Percentiles rank a stretch among this genome's conserved stretches.
phyloP scores from a whole-genome alignment of 1,140 invertebrate species.

The Tribolium castaneum region DNA sequence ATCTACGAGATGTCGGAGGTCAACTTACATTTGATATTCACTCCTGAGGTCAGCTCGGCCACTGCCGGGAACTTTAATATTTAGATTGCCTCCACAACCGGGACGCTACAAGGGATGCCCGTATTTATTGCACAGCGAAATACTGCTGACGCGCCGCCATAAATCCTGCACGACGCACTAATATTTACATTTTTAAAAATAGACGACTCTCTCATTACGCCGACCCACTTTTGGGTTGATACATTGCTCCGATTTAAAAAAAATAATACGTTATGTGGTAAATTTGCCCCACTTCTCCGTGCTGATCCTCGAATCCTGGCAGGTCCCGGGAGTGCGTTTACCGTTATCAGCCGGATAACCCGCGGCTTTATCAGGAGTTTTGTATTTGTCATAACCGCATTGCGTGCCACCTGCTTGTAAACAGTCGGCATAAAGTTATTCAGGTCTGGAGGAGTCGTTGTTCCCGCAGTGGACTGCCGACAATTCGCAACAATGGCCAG shows the following conservation, averaged over 20 bases:
- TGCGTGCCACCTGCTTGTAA: slow-evolving; percentile 13
- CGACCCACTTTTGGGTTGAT: background rate
- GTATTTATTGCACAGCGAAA: slow-evolving; percentile 22
- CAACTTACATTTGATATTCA: slow-evolving; percentile 41
- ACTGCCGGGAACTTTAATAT: slow-evolving; percentile 26
- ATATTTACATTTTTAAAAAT: slow-evolving; percentile 24
- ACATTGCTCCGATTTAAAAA: too few relatives aligned
- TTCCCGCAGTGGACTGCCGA: slow-evolving; percentile 16
- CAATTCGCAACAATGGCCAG: slow-evolving; percentile 46
- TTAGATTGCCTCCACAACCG: slow-evolving; percentile 33
- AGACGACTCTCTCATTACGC: background rate
- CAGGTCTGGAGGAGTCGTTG: slow-evolving; percentile 7
- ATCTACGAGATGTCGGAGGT: slow-evolving; percentile 37
- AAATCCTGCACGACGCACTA: slow-evolving; percentile 10
- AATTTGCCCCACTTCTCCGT: too few relatives aligned
- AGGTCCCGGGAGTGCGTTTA: background rate
- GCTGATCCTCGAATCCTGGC: background rate
- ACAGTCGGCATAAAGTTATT: background rate
- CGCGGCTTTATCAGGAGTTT: background rate
- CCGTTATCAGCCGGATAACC: background rate
- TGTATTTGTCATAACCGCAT: slow-evolving; percentile 11
- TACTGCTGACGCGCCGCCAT: slow-evolving; percentile 6
- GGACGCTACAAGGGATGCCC: slow-evolving; percentile 25
- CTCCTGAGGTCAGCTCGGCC: slow-evolving; percentile 25
- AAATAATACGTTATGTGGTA: too few relatives aligned